Conservation (phyloP, 2,888 invertebrate species). For the Linnaemya vulpina region DNA sequence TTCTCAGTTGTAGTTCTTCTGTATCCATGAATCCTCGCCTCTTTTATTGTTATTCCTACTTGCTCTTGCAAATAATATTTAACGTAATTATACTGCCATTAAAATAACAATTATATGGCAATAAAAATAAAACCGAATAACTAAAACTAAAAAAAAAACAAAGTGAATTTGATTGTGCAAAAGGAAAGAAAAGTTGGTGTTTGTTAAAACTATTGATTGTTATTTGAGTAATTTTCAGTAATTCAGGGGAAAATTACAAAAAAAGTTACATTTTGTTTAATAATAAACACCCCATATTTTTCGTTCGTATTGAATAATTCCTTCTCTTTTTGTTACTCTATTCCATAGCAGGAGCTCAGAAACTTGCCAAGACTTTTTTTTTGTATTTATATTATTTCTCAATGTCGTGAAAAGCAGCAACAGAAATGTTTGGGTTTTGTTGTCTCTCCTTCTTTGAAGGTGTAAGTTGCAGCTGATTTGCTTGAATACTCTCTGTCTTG, state of each 20-base stretch:
- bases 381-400: too few species aligned
- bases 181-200: slow-evolving; percentile 5
- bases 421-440: neutral
- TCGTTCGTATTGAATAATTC: slow-evolving; percentile 24
- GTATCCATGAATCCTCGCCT: too few species aligned
- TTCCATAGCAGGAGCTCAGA: slow-evolving; percentile 56
- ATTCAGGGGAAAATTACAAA: neutral
- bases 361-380: neutral
- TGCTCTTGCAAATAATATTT: slow-evolving; percentile 50
- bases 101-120: slow-evolving; percentile 60
- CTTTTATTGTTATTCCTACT: slow-evolving; percentile 18
- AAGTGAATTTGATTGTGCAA: slow-evolving; percentile 9
- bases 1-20: neutral
- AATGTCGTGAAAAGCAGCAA: neutral
- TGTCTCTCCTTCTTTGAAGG: neutral
- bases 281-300: neutral
- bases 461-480: neutral
- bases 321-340: slow-evolving; percentile 65
- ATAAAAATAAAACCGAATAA: slow-evolving; percentile 34
- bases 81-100: slow-evolving; percentile 63
- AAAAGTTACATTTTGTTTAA: neutral
- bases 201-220: slow-evolving; percentile 39
- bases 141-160: too few species aligned
- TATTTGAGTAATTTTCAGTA: slow-evolving; percentile 18
- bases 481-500: neutral